These are phyloP conservation scores for Cyphomyrus plagiostoma DNA, from an alignment of 2,113 vertebrate genomes.

Conservation along the genomic window DNA sequence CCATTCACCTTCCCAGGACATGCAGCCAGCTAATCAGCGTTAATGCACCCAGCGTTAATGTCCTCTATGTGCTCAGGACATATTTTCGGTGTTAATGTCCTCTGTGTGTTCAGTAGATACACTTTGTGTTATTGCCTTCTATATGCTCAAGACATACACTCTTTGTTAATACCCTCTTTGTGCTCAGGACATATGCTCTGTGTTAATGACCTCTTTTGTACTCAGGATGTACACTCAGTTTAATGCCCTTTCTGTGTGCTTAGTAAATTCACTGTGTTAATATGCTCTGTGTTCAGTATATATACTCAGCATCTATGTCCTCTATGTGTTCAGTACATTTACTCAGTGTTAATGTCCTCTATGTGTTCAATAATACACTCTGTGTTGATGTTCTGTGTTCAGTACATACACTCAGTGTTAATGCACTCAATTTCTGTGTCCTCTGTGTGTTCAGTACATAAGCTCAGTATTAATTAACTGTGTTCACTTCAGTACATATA, in stretches of 20 bases:
- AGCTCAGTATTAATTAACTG: background rate
- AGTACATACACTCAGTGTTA: background rate
- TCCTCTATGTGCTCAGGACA: background rate
- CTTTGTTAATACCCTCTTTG: background rate
- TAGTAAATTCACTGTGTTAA: background rate
- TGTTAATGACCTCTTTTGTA: background rate
- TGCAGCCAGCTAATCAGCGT: slow-evolving; percentile 7
- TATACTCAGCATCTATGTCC: background rate
- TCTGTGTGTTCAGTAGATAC: background rate
- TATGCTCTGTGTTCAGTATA: background rate
- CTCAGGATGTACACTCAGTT: background rate
- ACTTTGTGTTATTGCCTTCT: background rate
- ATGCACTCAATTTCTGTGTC: background rate
- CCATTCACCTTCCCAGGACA: background rate
- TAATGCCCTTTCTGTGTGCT: background rate
- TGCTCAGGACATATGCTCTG: background rate
- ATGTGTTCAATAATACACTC: background rate
- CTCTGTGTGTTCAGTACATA: background rate
- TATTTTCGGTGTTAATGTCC: background rate
- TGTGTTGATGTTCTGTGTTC: background rate
- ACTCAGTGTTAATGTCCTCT: background rate
- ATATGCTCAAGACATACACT: background rate
- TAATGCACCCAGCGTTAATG: background rate
- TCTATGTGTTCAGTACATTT: background rate
- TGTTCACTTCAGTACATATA: background rate